Evolutionary conservation across 2,113 vertebrate species (phyloP).

Genomic region (Eubucco bourcierii): DNA sequence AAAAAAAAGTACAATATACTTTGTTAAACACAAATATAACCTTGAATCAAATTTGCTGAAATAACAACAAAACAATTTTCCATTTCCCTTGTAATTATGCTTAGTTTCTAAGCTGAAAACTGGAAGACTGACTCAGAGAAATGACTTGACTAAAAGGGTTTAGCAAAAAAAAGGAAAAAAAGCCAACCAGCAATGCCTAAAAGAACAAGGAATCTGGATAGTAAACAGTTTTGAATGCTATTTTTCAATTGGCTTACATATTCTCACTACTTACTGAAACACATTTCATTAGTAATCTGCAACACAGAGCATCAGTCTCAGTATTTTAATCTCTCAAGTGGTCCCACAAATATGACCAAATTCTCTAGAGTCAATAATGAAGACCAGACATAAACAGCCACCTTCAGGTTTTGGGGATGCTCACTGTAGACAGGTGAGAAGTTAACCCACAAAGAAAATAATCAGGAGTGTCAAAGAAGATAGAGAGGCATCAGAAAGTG

Average conservation of each 20-base stretch:
- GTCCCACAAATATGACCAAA: not conserved
- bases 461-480: no score
- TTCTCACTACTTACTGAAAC: not conserved
- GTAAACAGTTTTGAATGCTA: not conserved
- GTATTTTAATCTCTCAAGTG: not conserved
- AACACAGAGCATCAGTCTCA: not conserved
- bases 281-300: not conserved
- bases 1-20: not conserved
- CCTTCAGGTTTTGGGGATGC: not conserved
- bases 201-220: not conserved
- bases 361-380: not conserved
- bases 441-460: not conserved
- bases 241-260: not conserved
- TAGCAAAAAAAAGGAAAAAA: not conserved
- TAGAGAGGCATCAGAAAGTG: not conserved
- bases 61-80: constrained; percentile 12
- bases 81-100: not conserved
- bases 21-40: not conserved
- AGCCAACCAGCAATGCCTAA: not conserved
- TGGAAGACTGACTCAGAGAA: not conserved
- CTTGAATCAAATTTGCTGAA: constrained; percentile 15
- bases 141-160: not conserved
- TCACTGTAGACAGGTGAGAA: not conserved
- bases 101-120: not conserved
- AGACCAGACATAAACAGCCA: not conserved